Percentiles rank a stretch among this genome's conserved stretches.
Evolutionary conservation across 2,888 invertebrate species (phyloP).

Genomic region (Eilema griseolum): DNA sequence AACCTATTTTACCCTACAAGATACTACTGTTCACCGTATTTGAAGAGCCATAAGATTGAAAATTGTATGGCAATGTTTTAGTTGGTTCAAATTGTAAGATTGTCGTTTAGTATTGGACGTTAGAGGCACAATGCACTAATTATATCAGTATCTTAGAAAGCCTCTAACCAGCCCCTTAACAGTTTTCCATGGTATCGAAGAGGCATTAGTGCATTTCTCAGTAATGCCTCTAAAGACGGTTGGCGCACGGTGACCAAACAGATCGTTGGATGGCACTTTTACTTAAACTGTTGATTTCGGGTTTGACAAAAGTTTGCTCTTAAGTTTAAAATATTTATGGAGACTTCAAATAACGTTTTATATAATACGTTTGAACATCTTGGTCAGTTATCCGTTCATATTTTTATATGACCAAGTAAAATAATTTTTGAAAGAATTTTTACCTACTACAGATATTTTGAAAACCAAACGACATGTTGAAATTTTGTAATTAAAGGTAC

Average conservation of each 20-base stretch:
- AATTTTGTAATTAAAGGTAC: too few species aligned
- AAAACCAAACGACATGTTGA: too few species aligned
- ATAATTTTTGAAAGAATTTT: too few species aligned
- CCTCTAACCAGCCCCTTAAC: constrained; percentile 86
- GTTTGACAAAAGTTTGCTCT: not conserved
- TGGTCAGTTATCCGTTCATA: too few species aligned
- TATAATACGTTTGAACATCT: too few species aligned
- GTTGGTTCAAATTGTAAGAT: constrained; percentile 34
- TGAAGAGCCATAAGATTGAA: constrained; percentile 42
- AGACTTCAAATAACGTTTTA: not conserved
- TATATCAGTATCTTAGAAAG: constrained; percentile 86
- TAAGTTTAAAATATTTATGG: not conserved
- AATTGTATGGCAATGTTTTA: constrained; percentile 36
- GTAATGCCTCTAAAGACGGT: constrained; percentile 85
- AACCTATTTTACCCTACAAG: constrained; percentile 29
- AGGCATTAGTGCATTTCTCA: constrained; percentile 85
- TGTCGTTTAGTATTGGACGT: constrained; percentile 68
- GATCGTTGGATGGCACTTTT: constrained; percentile 56
- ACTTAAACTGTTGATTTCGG: constrained; percentile 26
- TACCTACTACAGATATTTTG: too few species aligned
- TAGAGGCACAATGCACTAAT: constrained; percentile 84
- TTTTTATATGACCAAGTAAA: too few species aligned
- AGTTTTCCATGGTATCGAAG: constrained; percentile 83
- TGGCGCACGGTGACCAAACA: constrained; percentile 79
- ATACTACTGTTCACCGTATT: constrained; percentile 28